Evolutionary conservation across 2,113 vertebrate genomes (phyloP).

Genomic region (Emydocephalus ijimae): DNA sequence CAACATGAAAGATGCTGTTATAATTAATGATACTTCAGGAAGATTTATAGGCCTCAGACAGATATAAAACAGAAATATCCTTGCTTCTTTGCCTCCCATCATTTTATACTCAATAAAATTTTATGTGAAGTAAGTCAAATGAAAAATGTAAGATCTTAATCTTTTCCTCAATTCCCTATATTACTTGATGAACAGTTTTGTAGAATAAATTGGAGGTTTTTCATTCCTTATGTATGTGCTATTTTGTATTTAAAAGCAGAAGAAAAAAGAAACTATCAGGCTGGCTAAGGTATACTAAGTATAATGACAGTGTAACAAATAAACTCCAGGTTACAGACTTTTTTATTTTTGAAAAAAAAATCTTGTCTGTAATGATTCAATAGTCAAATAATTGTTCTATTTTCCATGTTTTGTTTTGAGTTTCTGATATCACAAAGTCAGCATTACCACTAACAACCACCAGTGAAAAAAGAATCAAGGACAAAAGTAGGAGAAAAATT

Average conservation of each 20-base stretch:
- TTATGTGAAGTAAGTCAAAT: slow-evolving; percentile 72
- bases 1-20: slow-evolving; percentile 49
- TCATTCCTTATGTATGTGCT: slow-evolving; percentile 54
- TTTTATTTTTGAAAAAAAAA: slow-evolving; percentile 8
- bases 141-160: slow-evolving; percentile 74
- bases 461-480: neutral
- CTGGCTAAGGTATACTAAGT: slow-evolving; percentile 34
- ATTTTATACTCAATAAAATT: slow-evolving; percentile 72
- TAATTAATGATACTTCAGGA: slow-evolving; percentile 70
- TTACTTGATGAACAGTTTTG: slow-evolving; percentile 67
- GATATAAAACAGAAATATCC: slow-evolving; percentile 72
- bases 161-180: slow-evolving; percentile 64
- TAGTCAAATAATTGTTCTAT: neutral
- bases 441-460: neutral
- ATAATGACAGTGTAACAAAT: neutral
- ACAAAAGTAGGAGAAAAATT: neutral
- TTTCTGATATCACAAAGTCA: neutral
- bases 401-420: neutral
- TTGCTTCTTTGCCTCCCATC: slow-evolving; percentile 63
- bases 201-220: slow-evolving; percentile 62
- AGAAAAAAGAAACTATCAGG: slow-evolving; percentile 23
- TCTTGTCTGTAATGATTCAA: neutral
- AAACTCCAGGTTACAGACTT: neutral
- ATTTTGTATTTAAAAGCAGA: slow-evolving; percentile 59
- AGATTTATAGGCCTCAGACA: slow-evolving; percentile 68